These are phyloP conservation scores for Aspidoscelis tigris DNA, from an alignment of 2,113 vertebrate genomes.

Conservation along the genomic window DNA sequence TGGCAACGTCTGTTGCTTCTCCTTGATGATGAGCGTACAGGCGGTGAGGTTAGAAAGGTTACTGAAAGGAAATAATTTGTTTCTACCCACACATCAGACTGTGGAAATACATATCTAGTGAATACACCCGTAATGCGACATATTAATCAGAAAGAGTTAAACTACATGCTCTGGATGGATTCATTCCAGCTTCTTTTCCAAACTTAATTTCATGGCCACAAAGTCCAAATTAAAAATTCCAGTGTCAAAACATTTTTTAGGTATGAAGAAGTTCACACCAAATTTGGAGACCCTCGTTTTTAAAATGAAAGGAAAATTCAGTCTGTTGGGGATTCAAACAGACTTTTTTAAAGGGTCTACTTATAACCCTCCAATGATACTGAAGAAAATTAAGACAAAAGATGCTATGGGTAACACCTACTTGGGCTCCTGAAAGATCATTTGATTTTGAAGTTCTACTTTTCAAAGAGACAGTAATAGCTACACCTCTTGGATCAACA, in stretches of 20 bases:
- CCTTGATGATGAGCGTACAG: slow-evolving; percentile 32
- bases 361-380: neutral
- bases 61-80: slow-evolving; percentile 38
- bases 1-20: slow-evolving; percentile 23
- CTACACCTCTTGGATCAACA: neutral
- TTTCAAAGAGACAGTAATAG: neutral
- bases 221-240: slow-evolving; percentile 5
- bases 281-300: slow-evolving; percentile 5
- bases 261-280: slow-evolving; percentile 40
- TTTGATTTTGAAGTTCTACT: neutral
- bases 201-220: neutral
- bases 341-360: neutral
- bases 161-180: neutral
- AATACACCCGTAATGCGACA: neutral
- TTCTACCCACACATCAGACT: slow-evolving; percentile 37
- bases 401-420: neutral
- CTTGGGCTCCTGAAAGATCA: neutral
- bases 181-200: neutral
- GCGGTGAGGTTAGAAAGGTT: slow-evolving; percentile 7
- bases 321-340: neutral
- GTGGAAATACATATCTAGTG: slow-evolving; percentile 36
- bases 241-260: slow-evolving; percentile 31
- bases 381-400: neutral
- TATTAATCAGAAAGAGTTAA: neutral
- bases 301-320: slow-evolving; percentile 27